These are phyloP conservation scores for Clarias platycephalus DNA, from an alignment of 2,797 vertebrate genomes.

Conservation along the genomic window DNA sequence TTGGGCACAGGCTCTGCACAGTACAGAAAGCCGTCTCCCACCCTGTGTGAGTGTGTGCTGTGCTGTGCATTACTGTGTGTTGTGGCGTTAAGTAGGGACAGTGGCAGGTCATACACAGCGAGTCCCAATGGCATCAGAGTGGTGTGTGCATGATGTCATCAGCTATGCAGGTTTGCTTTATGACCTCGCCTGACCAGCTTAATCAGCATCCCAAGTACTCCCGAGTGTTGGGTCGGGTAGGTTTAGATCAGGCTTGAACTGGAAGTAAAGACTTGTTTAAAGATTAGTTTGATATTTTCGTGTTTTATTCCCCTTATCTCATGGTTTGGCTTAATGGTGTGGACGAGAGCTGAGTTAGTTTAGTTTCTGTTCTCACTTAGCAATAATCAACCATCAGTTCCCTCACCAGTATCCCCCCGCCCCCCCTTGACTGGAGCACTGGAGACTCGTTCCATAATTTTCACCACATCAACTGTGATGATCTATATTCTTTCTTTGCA, in stretches of 20 bases:
- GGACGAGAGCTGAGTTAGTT: no score
- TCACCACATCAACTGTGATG: neutral
- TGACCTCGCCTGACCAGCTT: no score
- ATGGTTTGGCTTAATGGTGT: no score
- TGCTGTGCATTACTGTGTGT: neutral
- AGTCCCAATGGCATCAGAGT: neutral
- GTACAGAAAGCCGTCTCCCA: conserved; percentile 73
- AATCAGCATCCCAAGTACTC: neutral
- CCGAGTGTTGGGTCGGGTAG: no score
- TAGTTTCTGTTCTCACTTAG: no score
- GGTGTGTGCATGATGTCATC: neutral
- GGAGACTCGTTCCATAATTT: neutral
- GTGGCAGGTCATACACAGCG: neutral
- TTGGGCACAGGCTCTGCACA: conserved; percentile 80
- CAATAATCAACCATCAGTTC: neutral
- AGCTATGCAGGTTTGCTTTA: neutral
- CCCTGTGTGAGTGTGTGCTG: conserved; percentile 76
- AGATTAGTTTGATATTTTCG: no score
- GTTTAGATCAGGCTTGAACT: no score
- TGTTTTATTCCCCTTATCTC: no score
- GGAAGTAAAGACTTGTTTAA: neutral
- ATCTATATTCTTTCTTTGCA: neutral
- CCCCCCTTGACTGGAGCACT: no score
- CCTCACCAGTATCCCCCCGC: neutral
- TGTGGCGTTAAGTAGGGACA: neutral